These are phyloP conservation scores for Morinoia aosen DNA, from an alignment of 2,888 invertebrate genomes.

Conservation along the genomic window DNA sequence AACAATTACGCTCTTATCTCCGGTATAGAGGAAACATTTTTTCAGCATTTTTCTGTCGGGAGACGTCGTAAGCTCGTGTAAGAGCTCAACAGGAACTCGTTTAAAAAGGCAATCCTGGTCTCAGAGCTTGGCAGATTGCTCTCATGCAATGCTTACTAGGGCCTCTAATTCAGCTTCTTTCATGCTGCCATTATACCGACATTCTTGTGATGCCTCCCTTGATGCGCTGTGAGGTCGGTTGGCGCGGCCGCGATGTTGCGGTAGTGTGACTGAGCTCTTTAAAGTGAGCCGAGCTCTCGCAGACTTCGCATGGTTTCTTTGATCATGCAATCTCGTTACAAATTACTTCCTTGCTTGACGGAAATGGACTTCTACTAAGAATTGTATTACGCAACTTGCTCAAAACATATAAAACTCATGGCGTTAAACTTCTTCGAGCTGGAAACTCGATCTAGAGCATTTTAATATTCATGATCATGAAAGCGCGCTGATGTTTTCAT, in stretches of 20 bases:
- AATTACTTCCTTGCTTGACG: not conserved
- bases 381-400: not conserved
- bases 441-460: not conserved
- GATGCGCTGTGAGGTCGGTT: not conserved
- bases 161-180: not conserved
- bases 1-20: too few relatives aligned
- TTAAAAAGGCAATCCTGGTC: not conserved
- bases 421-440: not conserved
- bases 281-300: not conserved
- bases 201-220: not conserved
- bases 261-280: not conserved
- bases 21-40: not conserved
- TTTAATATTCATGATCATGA: not conserved
- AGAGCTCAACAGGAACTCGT: not conserved
- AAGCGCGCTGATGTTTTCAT: not conserved
- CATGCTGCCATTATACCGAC: not conserved
- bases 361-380: not conserved
- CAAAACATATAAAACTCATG: not conserved
- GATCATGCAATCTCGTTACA: not conserved
- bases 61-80: not conserved
- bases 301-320: not conserved
- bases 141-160: not conserved
- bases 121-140: not conserved
- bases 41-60: not conserved
- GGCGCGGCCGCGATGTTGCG: not conserved